Percentiles rank a stretch among this genome's conserved stretches.
phyloP scores from a whole-genome alignment of 2,888 invertebrate species.

The Auanema sp. region DNA sequence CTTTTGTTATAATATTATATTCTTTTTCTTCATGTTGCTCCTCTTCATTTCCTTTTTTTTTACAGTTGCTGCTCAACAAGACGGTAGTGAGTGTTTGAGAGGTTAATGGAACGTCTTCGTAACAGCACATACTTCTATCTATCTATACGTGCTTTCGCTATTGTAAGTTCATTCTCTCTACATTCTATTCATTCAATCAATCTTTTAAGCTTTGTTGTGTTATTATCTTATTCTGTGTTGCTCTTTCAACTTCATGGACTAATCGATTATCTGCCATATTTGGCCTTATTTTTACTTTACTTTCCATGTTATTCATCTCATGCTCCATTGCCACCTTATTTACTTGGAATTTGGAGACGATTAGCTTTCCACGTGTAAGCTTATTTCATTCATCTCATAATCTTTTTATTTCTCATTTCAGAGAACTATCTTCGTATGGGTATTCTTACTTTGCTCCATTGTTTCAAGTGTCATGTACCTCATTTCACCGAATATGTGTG shows the following conservation, averaged over 20 bases:
- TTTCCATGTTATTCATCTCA: slow-evolving; percentile 18
- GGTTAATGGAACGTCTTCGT: slow-evolving; percentile 6
- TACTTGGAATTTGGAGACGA: slow-evolving; percentile 14
- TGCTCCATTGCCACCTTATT: slow-evolving; percentile 19
- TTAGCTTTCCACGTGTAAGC: slow-evolving; percentile 15
- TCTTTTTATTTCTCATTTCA: not conserved
- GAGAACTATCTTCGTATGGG: slow-evolving; percentile 20
- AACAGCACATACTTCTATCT: slow-evolving; percentile 18
- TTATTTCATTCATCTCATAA: not conserved
- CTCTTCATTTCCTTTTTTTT: too few species aligned
- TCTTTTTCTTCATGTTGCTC: too few species aligned
- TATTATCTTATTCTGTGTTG: slow-evolving; percentile 18
- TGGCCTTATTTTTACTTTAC: slow-evolving; percentile 16
- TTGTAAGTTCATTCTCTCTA: slow-evolving; percentile 10
- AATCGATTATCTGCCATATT: slow-evolving; percentile 17
- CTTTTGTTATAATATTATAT: too few species aligned
- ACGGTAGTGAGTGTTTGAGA: too few species aligned
- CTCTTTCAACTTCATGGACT: slow-evolving; percentile 19
- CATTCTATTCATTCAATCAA: not conserved
- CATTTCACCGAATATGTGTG: slow-evolving; percentile 16
- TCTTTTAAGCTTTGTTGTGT: slow-evolving; percentile 16
- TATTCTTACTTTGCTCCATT: slow-evolving; percentile 17
- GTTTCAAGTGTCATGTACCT: slow-evolving; percentile 17
- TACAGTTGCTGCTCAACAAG: too few species aligned
- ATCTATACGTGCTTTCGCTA: slow-evolving; percentile 7